Evolutionary conservation across 2,113 vertebrate genomes (phyloP), one percentile per base, ranked within the genome.

Genomic region (Hipposideros armiger): DNA sequence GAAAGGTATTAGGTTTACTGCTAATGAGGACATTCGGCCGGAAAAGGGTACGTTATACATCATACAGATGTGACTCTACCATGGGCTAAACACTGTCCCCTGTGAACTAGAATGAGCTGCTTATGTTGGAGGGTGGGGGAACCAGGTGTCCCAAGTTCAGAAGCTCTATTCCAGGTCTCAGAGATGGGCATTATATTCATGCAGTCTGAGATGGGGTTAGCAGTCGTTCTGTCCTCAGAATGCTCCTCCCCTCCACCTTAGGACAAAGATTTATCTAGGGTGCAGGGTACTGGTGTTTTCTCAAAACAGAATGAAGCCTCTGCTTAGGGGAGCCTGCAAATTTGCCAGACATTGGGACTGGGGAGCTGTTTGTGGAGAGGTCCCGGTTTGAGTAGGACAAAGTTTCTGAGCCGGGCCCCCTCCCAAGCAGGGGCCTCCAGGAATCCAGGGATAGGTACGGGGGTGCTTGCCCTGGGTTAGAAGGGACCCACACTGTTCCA

Each of bases 1-100:
- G 98, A 99, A 99, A 99, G 99, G 99, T 99, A 98, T 99, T 99
- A 99, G 99, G 98, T 99, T 99, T 98, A 99, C 99, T 40, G 98
- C 99, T 98, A 99, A 98, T 98, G 99, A 99, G 98, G 99, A 99
- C 98, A 98, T 99, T 97, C 99, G 98, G 97, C 99, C 99, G 96
- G 99, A 99, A 98, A 99, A 99, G 99, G 99, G 99, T 99, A 99
- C 98, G 99, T 97, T 92, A 70, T 89, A 87, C 20, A 52, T 58
- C 30, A 0, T 94, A 67, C 58, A 91, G 47, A 42, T 60, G 30
- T 94, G 77, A 94, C 22, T 89, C 73, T 96, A 92, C 52, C 47
- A 62, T 78, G 58, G 40, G 16, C 45, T 72, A 74, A 74, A 96
- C 96, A 90, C 90, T 91, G 81, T 94, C 87, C 54, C 91, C 94